Conservation (phyloP, 2,113 vertebrate species). For the Enhydra lutris region DNA sequence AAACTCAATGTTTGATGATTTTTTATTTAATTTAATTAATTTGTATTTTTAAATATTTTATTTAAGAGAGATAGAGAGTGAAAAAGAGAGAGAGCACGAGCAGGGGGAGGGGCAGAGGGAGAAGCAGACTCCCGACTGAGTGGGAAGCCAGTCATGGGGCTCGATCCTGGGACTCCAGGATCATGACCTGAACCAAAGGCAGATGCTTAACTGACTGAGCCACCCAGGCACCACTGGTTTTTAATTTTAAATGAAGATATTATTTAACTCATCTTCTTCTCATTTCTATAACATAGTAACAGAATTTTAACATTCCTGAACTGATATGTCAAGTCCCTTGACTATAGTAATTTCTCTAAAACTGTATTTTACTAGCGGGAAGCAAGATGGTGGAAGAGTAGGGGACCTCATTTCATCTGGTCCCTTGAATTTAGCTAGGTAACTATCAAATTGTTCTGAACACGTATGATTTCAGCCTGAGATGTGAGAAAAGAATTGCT, state of each 20-base stretch:
- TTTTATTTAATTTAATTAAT: not conserved
- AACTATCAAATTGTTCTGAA: too few relatives aligned
- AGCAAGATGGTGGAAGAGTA: too few relatives aligned
- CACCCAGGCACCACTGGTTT: not conserved
- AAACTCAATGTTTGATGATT: not conserved
- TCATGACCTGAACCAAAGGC: too few relatives aligned
- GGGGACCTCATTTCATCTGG: too few relatives aligned
- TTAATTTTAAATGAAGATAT: not conserved
- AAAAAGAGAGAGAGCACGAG: too few relatives aligned
- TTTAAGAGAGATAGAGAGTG: not conserved
- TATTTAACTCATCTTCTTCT: not conserved
- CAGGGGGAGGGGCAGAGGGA: too few relatives aligned
- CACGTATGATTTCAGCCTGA: too few relatives aligned
- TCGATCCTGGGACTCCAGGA: not conserved
- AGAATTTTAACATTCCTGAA: not conserved
- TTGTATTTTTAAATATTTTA: not conserved
- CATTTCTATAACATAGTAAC: not conserved
- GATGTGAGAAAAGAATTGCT: too few relatives aligned
- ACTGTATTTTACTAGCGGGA: not conserved
- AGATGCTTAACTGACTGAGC: not conserved
- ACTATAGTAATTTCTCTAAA: not conserved
- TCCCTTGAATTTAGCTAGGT: too few relatives aligned
- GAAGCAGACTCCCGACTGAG: too few relatives aligned
- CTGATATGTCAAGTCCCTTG: not conserved
- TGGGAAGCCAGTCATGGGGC: not conserved